Evolutionary conservation across 2,888 invertebrate species (phyloP).

Genomic region (Punctoribates punctum): DNA sequence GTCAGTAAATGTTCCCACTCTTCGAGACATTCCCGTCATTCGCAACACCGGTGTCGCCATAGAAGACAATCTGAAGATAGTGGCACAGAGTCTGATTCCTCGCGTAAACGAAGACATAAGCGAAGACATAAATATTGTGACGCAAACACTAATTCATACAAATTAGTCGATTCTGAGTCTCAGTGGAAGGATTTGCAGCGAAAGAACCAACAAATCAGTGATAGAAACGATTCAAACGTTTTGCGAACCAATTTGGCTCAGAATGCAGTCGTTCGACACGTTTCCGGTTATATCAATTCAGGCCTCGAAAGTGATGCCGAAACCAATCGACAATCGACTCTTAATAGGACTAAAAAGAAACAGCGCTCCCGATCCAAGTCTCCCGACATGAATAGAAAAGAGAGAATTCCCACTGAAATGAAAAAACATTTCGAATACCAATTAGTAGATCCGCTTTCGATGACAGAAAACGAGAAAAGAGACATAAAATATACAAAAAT

Average conservation of each 20-base stretch:
- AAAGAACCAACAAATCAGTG: slow-evolving; percentile 58
- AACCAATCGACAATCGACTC: slow-evolving; percentile 42
- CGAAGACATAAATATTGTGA: slow-evolving; percentile 55
- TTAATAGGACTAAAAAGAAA: slow-evolving; percentile 43
- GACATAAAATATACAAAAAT: slow-evolving; percentile 49
- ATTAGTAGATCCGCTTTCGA: slow-evolving; percentile 79
- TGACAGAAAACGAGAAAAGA: slow-evolving; percentile 65
- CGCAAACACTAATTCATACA: slow-evolving; percentile 54
- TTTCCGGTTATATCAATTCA: slow-evolving; percentile 54
- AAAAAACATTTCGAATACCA: slow-evolving; percentile 83
- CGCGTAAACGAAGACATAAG: slow-evolving; percentile 57
- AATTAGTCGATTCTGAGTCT: slow-evolving; percentile 78
- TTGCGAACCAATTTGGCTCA: slow-evolving; percentile 19
- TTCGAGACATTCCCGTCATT: slow-evolving; percentile 47
- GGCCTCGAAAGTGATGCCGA: slow-evolving; percentile 58
- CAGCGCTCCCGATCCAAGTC: slow-evolving; percentile 59
- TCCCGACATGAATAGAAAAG: slow-evolving; percentile 59
- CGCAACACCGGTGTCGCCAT: slow-evolving; percentile 45
- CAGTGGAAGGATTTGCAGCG: slow-evolving; percentile 85
- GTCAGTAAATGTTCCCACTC: slow-evolving; percentile 71
- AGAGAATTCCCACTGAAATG: slow-evolving; percentile 68
- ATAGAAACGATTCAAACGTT: background rate
- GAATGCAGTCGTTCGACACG: slow-evolving; percentile 45
- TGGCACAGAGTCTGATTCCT: slow-evolving; percentile 48
- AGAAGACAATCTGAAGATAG: slow-evolving; percentile 42